Conservation (phyloP, 2,888 invertebrate species). For the Ernsta delagoae region DNA sequence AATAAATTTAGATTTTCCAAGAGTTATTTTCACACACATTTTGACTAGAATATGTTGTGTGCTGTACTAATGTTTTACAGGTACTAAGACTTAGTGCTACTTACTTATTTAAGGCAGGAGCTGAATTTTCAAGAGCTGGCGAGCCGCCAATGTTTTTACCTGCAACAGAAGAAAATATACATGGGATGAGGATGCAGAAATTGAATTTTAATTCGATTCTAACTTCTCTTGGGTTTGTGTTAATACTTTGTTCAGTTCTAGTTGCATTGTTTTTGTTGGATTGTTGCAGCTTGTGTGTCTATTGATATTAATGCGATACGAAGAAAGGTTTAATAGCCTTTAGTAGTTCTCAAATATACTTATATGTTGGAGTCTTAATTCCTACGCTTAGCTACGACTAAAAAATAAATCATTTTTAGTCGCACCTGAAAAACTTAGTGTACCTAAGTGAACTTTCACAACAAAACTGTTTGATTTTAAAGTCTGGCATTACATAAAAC, state of each 20-base stretch:
- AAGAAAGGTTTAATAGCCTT: too few relatives aligned
- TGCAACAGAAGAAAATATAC: constrained; percentile 48
- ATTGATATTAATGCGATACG: not conserved
- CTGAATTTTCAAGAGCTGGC: constrained; percentile 45
- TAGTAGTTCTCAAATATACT: too few relatives aligned
- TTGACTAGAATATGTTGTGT: not conserved
- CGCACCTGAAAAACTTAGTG: too few relatives aligned
- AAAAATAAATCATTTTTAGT: too few relatives aligned
- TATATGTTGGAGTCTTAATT: too few relatives aligned
- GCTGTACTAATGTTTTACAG: constrained; percentile 2
- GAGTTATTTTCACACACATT: constrained; percentile 7
- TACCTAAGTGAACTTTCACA: too few relatives aligned
- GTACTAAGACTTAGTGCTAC: constrained; percentile 39
- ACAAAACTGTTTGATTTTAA: too few relatives aligned
- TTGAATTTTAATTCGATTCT: constrained; percentile 43
- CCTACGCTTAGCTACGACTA: too few relatives aligned
- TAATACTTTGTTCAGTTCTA: constrained; percentile 13
- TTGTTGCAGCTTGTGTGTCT: not conserved
- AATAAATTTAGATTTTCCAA: not conserved
- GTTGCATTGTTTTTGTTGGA: not conserved
- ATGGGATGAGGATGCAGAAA: constrained; percentile 38
- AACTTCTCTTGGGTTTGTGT: constrained; percentile 26
- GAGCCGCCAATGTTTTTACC: constrained; percentile 48
- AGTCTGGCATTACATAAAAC: too few relatives aligned
- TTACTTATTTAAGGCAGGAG: constrained; percentile 46